Base-by-base conservation (phyloP, 2,888 invertebrate genomes). In the Ennomos quercinarius region DNA sequence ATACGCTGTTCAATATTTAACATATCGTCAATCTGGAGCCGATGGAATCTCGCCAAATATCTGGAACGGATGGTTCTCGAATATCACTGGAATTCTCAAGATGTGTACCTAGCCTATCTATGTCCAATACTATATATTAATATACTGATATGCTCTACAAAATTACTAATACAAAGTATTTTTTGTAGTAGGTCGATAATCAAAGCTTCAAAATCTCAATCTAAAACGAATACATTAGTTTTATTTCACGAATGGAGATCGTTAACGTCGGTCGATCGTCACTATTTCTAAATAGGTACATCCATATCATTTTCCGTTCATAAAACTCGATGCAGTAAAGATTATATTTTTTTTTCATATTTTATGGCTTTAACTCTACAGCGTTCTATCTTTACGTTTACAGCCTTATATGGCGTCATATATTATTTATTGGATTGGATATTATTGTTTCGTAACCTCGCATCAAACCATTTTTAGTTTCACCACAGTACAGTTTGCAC, bases 11-110 rank as follows among this genome's bases (percentile, higher is more conserved):
- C 63, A 73, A 68, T 71, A 70, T 70, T 71, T 66, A 65, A 70
- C 62, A 57, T 71, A 66, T 71, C 67, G 63, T 55, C 53, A 57
- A 66, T 64, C 66, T 70, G 64, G 68, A 67, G 69, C 57, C 64
- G 63, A 77, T 83, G 78, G 80, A 83, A 60, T 60, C 68, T 66
- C 67, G 81, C 83, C 80, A 83, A 80, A 72, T 77, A 63, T 63
- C 68, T 72, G 62, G 43, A 66, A 67, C 54, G 57, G 45, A 65
- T 58, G 43, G 34, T 49, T 57, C 55, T 57, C 13, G 48, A 36
- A 59, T 12, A 50, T 13, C 13, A 50, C 59, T 59, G 10, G n/a
- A 43, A 38, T 38, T 41, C 8, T 41, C 34, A 35, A 35, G 34
- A 11, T 41, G 12, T 42, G 36, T 46, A 12, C 27, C 27, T 27